Base-by-base conservation (phyloP, 2,797 vertebrate species). In the Danio kyathit region DNA sequence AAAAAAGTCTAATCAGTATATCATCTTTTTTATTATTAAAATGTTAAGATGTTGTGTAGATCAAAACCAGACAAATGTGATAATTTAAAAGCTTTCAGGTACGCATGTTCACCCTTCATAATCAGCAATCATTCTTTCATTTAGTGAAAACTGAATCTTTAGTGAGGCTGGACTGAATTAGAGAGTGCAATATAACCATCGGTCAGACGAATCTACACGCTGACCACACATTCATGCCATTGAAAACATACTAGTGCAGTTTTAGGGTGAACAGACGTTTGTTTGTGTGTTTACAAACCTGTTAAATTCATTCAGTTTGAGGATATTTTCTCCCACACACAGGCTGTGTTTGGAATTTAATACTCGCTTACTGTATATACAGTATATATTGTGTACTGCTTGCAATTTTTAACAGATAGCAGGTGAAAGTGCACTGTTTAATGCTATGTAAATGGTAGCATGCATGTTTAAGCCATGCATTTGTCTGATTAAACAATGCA, bases 171-270 rank as follows among this genome's bases (percentile, higher is more conserved):
- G 90, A 84, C 85, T 38, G 80, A 83, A 77, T 85, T 84, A 85
- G 73, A 85, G 73, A 86, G 89, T 89, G 90, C 84, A 93, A 90
- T 91, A 87, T 40, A 46, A 76, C 60, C 74, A 54, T 59, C 80
- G 82, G 76, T 73, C 43, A 49, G 69, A 52, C 82, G 43, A 38
- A 49, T 66, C 43, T 5, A 61, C 19, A 65, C 52, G 74, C 72
- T 41, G 69, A 65, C 14, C 77, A 74, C 57, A 19, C 29, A 21
- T 29, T 81, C 52, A 74, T 40, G 51, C 49, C 78, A 83, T 56
- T 19, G 7, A 51, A 87, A 66, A 83, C 48, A 54, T 5, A 51
- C 10, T 75, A 59, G 17, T 75, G 72, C 43, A 61, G 79, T 43
- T 61, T 11, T 5, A 16, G 73, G 79, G 63, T 82, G 67, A 83